A percentile compares a stretch with the other conserved stretches of the same genome.
Evolutionary conservation across 2,888 invertebrate genomes (phyloP).

Genomic region (Baccha elongata): DNA sequence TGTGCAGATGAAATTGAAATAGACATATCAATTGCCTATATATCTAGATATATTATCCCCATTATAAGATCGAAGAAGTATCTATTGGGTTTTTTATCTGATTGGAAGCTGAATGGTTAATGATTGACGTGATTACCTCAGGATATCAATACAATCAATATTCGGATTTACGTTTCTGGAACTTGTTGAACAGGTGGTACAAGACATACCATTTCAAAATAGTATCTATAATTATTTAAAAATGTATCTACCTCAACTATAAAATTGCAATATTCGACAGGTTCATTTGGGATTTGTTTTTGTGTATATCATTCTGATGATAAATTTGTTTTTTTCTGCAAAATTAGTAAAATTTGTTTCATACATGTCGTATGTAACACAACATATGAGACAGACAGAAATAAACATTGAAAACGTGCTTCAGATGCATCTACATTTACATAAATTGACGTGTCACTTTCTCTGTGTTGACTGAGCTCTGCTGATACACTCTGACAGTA

Average conservation of each 20-base stretch:
- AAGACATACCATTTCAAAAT: constrained; percentile 4
- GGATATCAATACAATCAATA: constrained; percentile 62
- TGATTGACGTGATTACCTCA: constrained; percentile 66
- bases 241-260: constrained; percentile 10
- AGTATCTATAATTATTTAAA: constrained; percentile 17
- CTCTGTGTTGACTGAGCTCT: too few relatives aligned
- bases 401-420: constrained; percentile 28
- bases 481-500: constrained; percentile 13
- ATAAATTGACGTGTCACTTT: constrained; percentile 53
- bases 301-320: constrained; percentile 32
- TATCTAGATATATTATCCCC: constrained; percentile 4
- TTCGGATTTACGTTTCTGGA: constrained; percentile 46
- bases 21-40: constrained; percentile 53
- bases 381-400: neutral
- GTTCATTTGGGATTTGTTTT: constrained; percentile 23
- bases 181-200: constrained; percentile 39
- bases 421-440: too few relatives aligned
- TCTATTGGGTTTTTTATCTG: neutral
- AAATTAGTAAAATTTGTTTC: constrained; percentile 41
- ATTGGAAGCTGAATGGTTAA: constrained; percentile 34
- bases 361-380: too few relatives aligned
- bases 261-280: constrained; percentile 25
- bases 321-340: constrained; percentile 56
- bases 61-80: neutral
- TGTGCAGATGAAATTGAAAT: constrained; percentile 57